Conservation (phyloP, 37 sponge, comb jelly and placozoan species). For the Aphrocallistes beatrix region DNA sequence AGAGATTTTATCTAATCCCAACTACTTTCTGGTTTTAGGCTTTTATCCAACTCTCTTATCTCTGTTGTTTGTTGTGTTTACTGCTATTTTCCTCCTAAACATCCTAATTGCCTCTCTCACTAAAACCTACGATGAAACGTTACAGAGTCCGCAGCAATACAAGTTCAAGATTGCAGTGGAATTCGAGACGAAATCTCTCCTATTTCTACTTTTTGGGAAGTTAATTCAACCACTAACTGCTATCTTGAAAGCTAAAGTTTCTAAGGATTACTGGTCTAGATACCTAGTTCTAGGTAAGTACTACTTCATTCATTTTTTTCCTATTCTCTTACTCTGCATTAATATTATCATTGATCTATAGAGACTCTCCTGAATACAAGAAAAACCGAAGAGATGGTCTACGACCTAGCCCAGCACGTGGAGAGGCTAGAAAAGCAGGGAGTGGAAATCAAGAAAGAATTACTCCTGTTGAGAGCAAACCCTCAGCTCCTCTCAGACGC, state of each 20-base stretch:
- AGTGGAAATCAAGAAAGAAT: neutral
- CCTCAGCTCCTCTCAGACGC: too few relatives aligned
- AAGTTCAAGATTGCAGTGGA: neutral
- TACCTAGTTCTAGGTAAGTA: constrained; percentile 5
- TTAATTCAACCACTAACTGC: neutral
- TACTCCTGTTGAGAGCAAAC: neutral
- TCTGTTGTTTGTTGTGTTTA: neutral
- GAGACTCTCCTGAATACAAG: constrained; percentile 11
- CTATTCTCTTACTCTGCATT: too few relatives aligned
- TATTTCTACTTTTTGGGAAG: neutral
- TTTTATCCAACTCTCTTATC: neutral
- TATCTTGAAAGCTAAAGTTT: neutral
- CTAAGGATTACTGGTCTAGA: constrained; percentile 6
- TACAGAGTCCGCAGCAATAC: constrained; percentile 17
- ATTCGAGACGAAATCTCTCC: neutral
- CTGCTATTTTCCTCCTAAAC: neutral
- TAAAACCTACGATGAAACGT: neutral
- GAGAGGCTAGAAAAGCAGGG: constrained; percentile 4
- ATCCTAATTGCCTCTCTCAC: neutral
- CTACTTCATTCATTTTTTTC: neutral
- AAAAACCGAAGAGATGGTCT: constrained; percentile 17
- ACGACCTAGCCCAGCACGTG: constrained; percentile 9
- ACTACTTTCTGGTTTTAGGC: neutral
- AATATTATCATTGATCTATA: too few relatives aligned
- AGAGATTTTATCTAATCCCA: neutral